Base-by-base conservation (phyloP, 2,888 invertebrate species). In the Saturnia japonica region DNA sequence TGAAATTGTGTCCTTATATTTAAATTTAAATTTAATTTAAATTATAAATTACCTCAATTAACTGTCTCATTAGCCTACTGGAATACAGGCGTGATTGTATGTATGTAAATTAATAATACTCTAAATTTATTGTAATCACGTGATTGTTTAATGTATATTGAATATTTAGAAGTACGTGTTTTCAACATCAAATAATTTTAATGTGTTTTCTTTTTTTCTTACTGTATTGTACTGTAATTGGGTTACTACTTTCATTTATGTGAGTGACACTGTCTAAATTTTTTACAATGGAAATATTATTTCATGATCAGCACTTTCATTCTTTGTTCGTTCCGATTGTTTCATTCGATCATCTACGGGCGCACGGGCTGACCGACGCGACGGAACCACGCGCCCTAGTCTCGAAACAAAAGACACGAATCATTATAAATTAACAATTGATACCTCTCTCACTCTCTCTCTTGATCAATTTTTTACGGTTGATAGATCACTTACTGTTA, bases 401-500 rank as follows among this genome's bases (percentile, higher is more conserved):
- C 57, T 12, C 54, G 57, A 60, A 60, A 60, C 25, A 60, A 60
- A 60, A 60, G 57, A 28, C 25, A 60, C 28, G 28, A 28, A 28
- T 16, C 12, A 60, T 60, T 60, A 28, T 60, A 54, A 54, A 51
- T 14, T 51, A 19, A 19, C 14, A 51, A 51, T 51, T n/a, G n/a
- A 19, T 19, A 1, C 19, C 16, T 51, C 19, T 51, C 47, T 40
- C 16, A 40, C 34, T 28, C 40, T 40, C 40, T 40, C 40, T 64
- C n/a, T 40, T 19, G 40, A 64, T 64, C 19, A 8, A n/a, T n/a
- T 64, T 64, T 64, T 76, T 68, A 72, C 68, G 77, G 70, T 76
- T 75, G 64, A 64, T 40, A 40, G 40, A n/a, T 40, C 72, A 72
- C n/a, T n/a, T n/a, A n/a, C 75, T 51, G 76, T 75, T 77, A 78